These are phyloP conservation scores for Porites australiensis DNA, from an alignment of 64 coral and sea anemone species.

Conservation along the genomic window DNA sequence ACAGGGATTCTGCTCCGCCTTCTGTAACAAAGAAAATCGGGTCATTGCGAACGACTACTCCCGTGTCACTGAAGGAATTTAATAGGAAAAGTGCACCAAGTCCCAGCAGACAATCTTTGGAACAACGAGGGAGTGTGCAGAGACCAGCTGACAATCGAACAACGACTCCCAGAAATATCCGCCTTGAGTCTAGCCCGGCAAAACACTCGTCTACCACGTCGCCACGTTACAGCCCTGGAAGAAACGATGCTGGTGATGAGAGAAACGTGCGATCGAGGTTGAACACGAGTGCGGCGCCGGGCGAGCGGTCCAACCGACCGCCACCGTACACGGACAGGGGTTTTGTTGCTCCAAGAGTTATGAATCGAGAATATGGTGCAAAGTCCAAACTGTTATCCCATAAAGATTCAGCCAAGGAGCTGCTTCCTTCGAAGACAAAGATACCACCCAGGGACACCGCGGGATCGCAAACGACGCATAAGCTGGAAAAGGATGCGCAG, in stretches of 20 bases:
- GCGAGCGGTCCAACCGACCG: not conserved
- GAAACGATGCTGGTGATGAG: not conserved
- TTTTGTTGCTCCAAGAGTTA: slow-evolving; percentile 38
- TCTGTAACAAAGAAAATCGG: slow-evolving; percentile 50
- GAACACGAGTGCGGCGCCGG: not conserved
- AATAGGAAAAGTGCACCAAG: not conserved
- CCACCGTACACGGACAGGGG: not conserved
- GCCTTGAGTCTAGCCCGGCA: slow-evolving; percentile 32
- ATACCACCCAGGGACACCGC: slow-evolving; percentile 32
- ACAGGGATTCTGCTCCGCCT: slow-evolving; percentile 7
- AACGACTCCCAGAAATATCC: slow-evolving; percentile 17
- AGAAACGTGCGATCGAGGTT: slow-evolving; percentile 38
- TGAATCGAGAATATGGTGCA: slow-evolving; percentile 34
- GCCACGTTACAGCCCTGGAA: not conserved
- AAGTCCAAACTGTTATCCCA: slow-evolving; percentile 48
- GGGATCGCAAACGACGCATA: slow-evolving; percentile 59
- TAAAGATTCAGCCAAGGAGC: slow-evolving; percentile 35
- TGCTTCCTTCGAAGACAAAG: slow-evolving; percentile 73
- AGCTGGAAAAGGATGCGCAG: slow-evolving; percentile 91
- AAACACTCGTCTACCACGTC: slow-evolving; percentile 15
- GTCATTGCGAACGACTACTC: slow-evolving; percentile 67
- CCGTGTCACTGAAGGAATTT: slow-evolving; percentile 79
- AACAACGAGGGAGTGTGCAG: not conserved
- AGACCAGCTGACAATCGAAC: slow-evolving; percentile 6
- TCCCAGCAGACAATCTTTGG: not conserved